Conservation (phyloP, 2,113 vertebrate genomes). For the Tragelaphus imberbis region DNA sequence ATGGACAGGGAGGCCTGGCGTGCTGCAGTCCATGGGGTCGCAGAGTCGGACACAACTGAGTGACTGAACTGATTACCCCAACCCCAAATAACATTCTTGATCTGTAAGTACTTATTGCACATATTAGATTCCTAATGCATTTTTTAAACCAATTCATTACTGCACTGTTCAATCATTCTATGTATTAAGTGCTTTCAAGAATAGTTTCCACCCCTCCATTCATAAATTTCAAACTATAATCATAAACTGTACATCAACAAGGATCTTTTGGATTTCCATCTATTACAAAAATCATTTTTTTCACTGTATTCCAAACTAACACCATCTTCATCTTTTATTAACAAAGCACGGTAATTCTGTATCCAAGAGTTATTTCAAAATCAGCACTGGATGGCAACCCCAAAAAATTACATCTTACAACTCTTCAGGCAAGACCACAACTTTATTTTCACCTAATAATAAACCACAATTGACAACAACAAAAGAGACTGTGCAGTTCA, state of each 20-base stretch:
- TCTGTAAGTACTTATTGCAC: background rate
- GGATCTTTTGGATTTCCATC: background rate
- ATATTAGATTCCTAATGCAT: background rate
- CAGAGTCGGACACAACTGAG: no score
- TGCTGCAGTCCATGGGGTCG: no score
- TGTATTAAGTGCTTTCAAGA: background rate
- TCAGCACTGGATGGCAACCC: background rate
- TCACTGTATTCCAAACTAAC: background rate
- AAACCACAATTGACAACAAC: constrained; percentile 75
- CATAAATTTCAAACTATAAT: background rate
- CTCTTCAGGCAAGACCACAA: constrained; percentile 69
- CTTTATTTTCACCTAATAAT: constrained; percentile 71
- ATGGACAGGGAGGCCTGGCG: no score
- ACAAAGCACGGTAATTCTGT: background rate
- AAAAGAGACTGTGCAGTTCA: constrained; percentile 84
- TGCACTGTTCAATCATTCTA: background rate
- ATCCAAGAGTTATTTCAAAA: background rate
- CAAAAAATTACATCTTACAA: constrained; percentile 40
- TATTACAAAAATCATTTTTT: background rate
- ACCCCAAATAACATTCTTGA: background rate
- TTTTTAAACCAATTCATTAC: background rate
- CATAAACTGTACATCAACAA: background rate
- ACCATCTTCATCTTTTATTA: background rate
- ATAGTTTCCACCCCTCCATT: background rate
- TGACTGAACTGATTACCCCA: background rate